These are phyloP conservation scores for Cataglyphis albicans DNA, from an alignment of 2,888 invertebrate genomes.

Conservation along the genomic window DNA sequence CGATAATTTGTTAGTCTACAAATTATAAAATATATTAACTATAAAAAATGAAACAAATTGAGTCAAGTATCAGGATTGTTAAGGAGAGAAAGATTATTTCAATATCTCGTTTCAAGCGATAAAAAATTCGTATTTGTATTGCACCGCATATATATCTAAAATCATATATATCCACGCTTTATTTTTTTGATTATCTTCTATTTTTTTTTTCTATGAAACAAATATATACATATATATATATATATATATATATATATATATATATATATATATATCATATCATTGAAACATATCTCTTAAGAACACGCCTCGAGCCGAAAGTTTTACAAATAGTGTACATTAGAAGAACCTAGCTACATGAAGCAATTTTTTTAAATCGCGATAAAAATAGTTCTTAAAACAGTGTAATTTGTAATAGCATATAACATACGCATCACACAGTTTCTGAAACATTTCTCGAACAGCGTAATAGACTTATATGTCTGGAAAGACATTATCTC, in stretches of 20 bases:
- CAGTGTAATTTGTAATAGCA: neutral
- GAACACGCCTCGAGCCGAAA: neutral
- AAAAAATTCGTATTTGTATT: neutral
- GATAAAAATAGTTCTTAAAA: neutral
- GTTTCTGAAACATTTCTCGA: neutral
- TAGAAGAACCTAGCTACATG: neutral
- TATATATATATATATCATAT: no score
- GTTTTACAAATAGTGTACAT: neutral
- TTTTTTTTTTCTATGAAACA: neutral
- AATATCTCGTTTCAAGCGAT: neutral
- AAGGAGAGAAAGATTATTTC: neutral
- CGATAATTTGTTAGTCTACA: neutral
- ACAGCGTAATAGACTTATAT: neutral
- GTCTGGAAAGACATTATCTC: neutral
- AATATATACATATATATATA: conserved; percentile 11
- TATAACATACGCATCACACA: neutral
- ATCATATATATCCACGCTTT: neutral
- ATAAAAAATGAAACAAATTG: neutral
- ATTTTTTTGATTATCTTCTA: neutral
- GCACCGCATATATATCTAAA: neutral
- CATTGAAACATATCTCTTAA: neutral
- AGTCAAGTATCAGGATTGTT: neutral
- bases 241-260: no score
- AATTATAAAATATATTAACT: neutral
- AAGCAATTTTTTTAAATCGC: neutral